Conservation (phyloP, 2,797 vertebrate species). For the Cirrhinus mrigala region DNA sequence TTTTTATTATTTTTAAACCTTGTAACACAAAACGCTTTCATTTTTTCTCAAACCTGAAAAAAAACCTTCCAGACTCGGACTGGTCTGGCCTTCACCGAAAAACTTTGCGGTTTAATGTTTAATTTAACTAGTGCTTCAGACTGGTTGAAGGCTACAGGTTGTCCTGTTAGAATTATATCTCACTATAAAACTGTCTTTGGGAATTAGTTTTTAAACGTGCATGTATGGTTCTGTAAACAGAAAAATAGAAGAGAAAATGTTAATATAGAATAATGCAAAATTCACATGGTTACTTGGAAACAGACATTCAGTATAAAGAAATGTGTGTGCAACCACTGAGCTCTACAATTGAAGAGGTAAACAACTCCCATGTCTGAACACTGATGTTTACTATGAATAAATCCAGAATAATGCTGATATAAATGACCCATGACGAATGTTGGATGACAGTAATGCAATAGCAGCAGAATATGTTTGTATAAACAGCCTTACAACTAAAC, state of each 20-base stretch:
- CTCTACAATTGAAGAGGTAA: not conserved
- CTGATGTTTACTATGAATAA: conserved; percentile 6
- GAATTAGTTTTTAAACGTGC: not conserved
- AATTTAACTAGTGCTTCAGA: not conserved
- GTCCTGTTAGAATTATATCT: not conserved
- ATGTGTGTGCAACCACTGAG: not conserved
- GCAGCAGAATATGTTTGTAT: conserved; percentile 9
- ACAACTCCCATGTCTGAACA: conserved; percentile 4
- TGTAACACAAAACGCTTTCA: not conserved
- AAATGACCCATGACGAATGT: not conserved
- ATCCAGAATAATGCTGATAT: conserved; percentile 13
- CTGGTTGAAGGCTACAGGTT: not conserved
- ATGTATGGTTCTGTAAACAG: not conserved
- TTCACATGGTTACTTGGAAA: conserved; percentile 1
- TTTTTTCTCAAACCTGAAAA: not conserved
- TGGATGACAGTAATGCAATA: conserved; percentile 15
- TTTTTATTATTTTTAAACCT: not conserved
- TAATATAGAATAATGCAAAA: not conserved
- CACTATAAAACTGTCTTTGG: not conserved
- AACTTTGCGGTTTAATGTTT: not conserved
- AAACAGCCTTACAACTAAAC: conserved; percentile 27
- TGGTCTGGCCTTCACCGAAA: not conserved
- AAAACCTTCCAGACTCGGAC: not conserved
- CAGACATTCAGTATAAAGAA: not conserved
- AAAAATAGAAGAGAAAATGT: not conserved